Evolutionary conservation across 2,797 vertebrate genomes (phyloP).

Genomic region (Myotis daubentonii): DNA sequence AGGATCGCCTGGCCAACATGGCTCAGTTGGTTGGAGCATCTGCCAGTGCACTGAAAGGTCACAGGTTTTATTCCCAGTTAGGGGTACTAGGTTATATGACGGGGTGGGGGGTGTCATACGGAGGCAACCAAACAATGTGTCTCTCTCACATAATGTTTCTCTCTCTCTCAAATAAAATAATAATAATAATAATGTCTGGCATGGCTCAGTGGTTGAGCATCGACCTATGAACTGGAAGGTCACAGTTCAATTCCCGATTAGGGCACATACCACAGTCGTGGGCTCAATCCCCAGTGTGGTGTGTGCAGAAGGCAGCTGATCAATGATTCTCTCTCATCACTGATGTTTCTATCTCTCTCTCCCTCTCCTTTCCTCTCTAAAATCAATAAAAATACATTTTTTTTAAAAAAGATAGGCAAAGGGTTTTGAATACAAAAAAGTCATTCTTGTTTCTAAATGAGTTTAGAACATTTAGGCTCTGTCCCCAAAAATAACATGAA

Average conservation of each 20-base stretch:
- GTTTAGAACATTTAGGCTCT: background rate
- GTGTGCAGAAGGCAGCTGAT: no score
- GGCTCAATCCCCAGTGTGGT: background rate
- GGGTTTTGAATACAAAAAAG: conserved; percentile 2
- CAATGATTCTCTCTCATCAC: no score
- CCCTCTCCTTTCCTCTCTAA: background rate
- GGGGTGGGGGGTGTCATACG: no score
- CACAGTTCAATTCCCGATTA: background rate
- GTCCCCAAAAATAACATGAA: background rate
- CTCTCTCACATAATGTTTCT: no score
- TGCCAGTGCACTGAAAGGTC: background rate
- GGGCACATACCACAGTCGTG: background rate
- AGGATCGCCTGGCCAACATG: background rate
- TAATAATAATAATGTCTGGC: background rate
- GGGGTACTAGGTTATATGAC: no score
- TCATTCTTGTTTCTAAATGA: background rate
- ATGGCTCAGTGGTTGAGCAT: background rate
- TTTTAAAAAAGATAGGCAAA: background rate
- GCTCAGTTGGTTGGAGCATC: background rate
- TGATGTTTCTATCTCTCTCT: background rate
- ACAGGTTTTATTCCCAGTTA: background rate
- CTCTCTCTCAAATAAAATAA: no score
- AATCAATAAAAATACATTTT: background rate
- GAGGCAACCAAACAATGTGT: no score
- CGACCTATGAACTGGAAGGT: background rate